Evolutionary conservation across 92 coral and sea anemone species (phyloP).

Genomic region (Metridium senile): DNA sequence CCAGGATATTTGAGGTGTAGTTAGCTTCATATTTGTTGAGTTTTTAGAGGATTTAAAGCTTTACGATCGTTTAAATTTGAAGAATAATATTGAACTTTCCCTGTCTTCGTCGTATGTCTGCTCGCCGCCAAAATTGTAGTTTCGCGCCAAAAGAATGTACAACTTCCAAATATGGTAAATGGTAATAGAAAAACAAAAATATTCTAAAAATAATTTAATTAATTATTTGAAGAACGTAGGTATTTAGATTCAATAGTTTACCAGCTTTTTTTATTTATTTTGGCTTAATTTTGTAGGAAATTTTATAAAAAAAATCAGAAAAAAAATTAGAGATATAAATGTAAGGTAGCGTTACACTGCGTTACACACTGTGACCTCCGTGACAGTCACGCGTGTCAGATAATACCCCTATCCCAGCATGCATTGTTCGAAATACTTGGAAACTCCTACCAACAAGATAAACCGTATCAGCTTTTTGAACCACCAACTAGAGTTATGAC

Average conservation of each 20-base stretch:
- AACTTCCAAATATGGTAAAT: slow-evolving; percentile 48
- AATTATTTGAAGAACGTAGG: too few species aligned
- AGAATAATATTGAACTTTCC: neutral
- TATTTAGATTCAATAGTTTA: too few species aligned
- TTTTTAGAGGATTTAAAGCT: neutral
- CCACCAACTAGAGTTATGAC: slow-evolving; percentile 7
- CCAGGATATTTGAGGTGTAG: slow-evolving; percentile 97
- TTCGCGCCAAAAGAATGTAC: slow-evolving; percentile 69
- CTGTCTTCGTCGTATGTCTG: neutral
- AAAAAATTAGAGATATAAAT: neutral
- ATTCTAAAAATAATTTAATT: too few species aligned
- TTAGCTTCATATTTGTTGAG: slow-evolving; percentile 59
- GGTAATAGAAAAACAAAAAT: too few species aligned
- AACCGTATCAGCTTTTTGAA: slow-evolving; percentile 8
- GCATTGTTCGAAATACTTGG: neutral
- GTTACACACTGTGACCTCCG: slow-evolving; percentile 16
- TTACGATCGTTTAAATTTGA: slow-evolving; percentile 4
- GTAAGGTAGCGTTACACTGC: neutral
- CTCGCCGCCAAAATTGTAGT: slow-evolving; percentile 53
- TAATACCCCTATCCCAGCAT: slow-evolving; percentile 34
- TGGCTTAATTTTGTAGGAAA: neutral
- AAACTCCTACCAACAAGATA: slow-evolving; percentile 54
- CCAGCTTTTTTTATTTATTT: neutral
- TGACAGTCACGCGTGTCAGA: slow-evolving; percentile 28
- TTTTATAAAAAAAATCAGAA: neutral